Conservation (phyloP, 1,140 invertebrate species). For the Vanessa atalanta region DNA sequence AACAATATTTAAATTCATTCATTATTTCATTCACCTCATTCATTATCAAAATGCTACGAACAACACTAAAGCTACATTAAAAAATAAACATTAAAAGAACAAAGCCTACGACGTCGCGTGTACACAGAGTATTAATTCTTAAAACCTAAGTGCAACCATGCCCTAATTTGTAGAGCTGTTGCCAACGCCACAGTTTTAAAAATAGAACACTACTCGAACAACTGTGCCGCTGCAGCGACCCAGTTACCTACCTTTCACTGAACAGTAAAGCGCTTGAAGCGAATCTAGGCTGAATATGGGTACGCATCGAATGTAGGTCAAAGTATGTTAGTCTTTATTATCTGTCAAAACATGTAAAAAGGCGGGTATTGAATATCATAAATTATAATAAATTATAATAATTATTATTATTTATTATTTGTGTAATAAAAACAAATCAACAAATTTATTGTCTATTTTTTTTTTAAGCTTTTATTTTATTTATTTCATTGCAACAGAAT, state of each 20-base stretch:
- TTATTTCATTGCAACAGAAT: too few species aligned
- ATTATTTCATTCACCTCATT: too few species aligned
- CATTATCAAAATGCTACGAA: neutral
- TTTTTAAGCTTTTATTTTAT: too few species aligned
- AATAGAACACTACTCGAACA: conserved; percentile 48
- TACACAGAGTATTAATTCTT: conserved; percentile 1
- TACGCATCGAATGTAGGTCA: conserved; percentile 23
- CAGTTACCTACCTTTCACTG: conserved; percentile 38
- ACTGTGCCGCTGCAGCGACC: conserved; percentile 51
- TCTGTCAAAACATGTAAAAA: neutral
- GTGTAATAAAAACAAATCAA: too few species aligned
- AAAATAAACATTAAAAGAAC: neutral
- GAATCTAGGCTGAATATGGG: conserved; percentile 10
- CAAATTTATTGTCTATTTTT: too few species aligned
- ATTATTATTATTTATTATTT: neutral
- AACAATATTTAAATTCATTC: too few species aligned
- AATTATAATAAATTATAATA: neutral
- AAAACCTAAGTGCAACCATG: conserved; percentile 28
- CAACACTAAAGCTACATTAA: neutral
- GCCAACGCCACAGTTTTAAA: conserved; percentile 51
- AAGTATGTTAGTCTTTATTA: conserved; percentile 6
- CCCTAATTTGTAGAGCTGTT: conserved; percentile 47
- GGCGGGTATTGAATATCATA: neutral
- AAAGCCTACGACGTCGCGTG: neutral
- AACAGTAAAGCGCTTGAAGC: conserved; percentile 30